Conservation (phyloP, 2,888 invertebrate genomes). For the Nymphalis c-album region DNA sequence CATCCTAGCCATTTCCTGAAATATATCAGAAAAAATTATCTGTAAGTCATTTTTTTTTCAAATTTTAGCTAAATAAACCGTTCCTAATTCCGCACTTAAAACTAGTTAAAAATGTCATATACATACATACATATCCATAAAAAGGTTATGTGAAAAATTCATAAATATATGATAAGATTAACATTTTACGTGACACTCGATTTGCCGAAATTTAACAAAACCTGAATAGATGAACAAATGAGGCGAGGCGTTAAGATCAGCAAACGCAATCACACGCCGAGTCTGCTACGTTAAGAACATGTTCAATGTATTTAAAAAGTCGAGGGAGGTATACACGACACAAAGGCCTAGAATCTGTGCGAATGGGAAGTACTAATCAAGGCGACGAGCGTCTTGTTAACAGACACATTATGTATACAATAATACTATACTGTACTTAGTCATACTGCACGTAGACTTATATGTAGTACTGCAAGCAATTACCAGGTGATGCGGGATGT, state of each 20-base stretch:
- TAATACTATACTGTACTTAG: conserved; percentile 31
- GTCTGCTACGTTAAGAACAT: conserved; percentile 2
- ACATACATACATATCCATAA: no score
- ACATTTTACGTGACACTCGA: not conserved
- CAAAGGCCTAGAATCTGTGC: conserved; percentile 59
- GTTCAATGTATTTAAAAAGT: conserved; percentile 16
- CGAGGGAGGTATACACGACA: conserved; percentile 43
- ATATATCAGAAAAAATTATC: not conserved
- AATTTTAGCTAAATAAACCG: no score
- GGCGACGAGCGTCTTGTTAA: conserved; percentile 57
- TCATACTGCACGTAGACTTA: conserved; percentile 30
- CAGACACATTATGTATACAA: conserved; percentile 46
- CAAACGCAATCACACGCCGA: conserved; percentile 9
- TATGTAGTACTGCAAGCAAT: conserved; percentile 21
- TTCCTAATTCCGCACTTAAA: not conserved
- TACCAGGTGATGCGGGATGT: conserved; percentile 19
- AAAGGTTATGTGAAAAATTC: not conserved
- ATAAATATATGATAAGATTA: not conserved
- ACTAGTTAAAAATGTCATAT: no score
- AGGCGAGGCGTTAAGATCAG: not conserved
- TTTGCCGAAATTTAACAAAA: conserved; percentile 5
- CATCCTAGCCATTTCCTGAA: not conserved
- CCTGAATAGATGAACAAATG: not conserved
- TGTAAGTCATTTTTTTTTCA: no score
- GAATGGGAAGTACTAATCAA: conserved; percentile 68